Evolutionary conservation across 2,797 vertebrate species (phyloP).

Genomic region (Acropternis orthonyx): DNA sequence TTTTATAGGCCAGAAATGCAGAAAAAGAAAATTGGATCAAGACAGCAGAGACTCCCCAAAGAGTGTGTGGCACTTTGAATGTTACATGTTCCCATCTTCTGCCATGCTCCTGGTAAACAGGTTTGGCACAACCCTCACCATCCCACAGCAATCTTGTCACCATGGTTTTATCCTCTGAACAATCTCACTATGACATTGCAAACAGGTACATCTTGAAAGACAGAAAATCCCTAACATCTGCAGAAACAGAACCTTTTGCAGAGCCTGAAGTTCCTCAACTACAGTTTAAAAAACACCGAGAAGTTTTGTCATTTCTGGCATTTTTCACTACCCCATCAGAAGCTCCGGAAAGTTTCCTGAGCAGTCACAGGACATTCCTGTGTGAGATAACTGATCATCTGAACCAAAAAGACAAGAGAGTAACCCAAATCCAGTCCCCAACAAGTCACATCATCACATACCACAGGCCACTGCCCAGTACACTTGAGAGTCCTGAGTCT

Average conservation of each 20-base stretch:
- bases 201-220: background rate
- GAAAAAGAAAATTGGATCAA: background rate
- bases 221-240: background rate
- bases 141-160: background rate
- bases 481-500: constrained; percentile 92
- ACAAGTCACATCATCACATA: constrained; percentile 64
- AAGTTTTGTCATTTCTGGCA: background rate
- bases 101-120: background rate
- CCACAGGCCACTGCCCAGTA: constrained; percentile 95
- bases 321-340: background rate
- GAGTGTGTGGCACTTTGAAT: background rate
- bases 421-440: background rate
- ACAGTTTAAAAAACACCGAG: background rate
- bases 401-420: background rate
- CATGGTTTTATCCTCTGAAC: background rate
- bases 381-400: background rate
- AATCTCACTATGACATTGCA: background rate
- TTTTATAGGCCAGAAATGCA: background rate
- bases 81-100: background rate
- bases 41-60: background rate
- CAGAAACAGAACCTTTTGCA: background rate
- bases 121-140: background rate
- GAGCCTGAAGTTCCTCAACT: background rate
- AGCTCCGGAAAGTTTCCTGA: background rate
- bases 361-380: background rate